Evolutionary conservation across 2,797 vertebrate species (phyloP).

Genomic region (Pseudochromis fuscus): DNA sequence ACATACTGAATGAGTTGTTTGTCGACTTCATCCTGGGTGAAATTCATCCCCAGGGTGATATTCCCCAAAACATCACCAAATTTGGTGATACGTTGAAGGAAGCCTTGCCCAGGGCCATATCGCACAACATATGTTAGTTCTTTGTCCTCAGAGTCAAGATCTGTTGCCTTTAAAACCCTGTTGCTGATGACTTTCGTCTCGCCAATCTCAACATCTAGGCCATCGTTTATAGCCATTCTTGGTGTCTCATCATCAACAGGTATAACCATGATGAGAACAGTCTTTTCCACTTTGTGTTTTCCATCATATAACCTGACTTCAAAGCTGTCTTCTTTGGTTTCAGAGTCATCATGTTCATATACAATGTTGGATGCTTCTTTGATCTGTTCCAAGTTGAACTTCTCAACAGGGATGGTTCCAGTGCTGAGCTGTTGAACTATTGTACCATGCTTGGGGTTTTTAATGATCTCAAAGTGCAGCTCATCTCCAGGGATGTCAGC

Average conservation of each 20-base stretch:
- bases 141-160: slow-evolving; percentile 90
- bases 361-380: slow-evolving; percentile 89
- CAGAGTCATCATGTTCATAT: slow-evolving; percentile 92
- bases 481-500: slow-evolving; percentile 87
- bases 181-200: slow-evolving; percentile 89
- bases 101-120: slow-evolving; percentile 87
- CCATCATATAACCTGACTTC: slow-evolving; percentile 88
- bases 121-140: slow-evolving; percentile 86
- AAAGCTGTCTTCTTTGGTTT: slow-evolving; percentile 91
- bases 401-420: slow-evolving; percentile 80
- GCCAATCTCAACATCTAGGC: slow-evolving; percentile 88
- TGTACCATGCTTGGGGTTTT: slow-evolving; percentile 85
- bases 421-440: slow-evolving; percentile 88
- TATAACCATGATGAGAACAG: slow-evolving; percentile 87
- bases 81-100: slow-evolving; percentile 87
- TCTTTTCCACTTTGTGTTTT: slow-evolving; percentile 86
- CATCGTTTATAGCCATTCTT: slow-evolving; percentile 88
- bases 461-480: slow-evolving; percentile 88
- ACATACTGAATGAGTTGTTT: slow-evolving; percentile 87
- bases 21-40: slow-evolving; percentile 91
- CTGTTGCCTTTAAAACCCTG: slow-evolving; percentile 88
- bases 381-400: slow-evolving; percentile 89
- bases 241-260: slow-evolving; percentile 90
- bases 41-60: slow-evolving; percentile 89
- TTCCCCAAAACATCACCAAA: slow-evolving; percentile 84